Base-by-base conservation (phyloP, 2,888 invertebrate genomes). In the Altica lythri region DNA sequence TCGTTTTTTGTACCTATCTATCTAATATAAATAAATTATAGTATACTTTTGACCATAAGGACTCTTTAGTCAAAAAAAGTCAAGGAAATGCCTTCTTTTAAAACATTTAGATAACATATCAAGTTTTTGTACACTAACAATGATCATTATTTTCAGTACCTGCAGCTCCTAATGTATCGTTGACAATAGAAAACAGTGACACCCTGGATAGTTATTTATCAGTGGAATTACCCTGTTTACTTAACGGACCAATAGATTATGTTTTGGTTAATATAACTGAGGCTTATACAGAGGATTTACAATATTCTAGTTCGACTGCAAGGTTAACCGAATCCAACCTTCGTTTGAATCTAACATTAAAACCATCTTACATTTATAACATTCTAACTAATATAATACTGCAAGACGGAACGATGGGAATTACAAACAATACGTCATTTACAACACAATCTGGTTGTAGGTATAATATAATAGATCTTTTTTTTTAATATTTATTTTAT, bases 381-480 rank as follows among this genome's bases (percentile, higher is more conserved):
- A 29, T 40, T 5, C 32, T 22, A 13, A 10, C 54, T 25, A 5
- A 37, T 10, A 34, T 52, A n/a, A 14, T 42, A 14, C 48, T 58
- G 13, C 17, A 46, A 5, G 47, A 54, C 37, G 48, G 42, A 25
- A 38, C 38, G 2, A 17, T 30, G 4, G 58, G 58, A 43, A 10
- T 2, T 1, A 6, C 19, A 30, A 1, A 12, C 3, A 4, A 17
- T 25, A 9, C 22, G 18, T 27, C 13, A 43, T n/a, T n/a, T 25
- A 49, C 37, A 10, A 53, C 56, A n/a, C 25, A 19, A 12, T 45
- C 46, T 52, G 60, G 57, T 44, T 50, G 57, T 59, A 52, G 43
- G 55, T 58, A 58, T 40, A 48, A 42, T n/a, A n/a, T n/a, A n/a
- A n/a, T n/a, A n/a, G n/a, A n/a, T n/a, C n/a, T n/a, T n/a, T n/a